Percentiles rank a stretch among this genome's conserved stretches.
These are phyloP conservation scores for Clunio marinus DNA, from an alignment of 2,888 invertebrate species.

Conservation along the genomic window DNA sequence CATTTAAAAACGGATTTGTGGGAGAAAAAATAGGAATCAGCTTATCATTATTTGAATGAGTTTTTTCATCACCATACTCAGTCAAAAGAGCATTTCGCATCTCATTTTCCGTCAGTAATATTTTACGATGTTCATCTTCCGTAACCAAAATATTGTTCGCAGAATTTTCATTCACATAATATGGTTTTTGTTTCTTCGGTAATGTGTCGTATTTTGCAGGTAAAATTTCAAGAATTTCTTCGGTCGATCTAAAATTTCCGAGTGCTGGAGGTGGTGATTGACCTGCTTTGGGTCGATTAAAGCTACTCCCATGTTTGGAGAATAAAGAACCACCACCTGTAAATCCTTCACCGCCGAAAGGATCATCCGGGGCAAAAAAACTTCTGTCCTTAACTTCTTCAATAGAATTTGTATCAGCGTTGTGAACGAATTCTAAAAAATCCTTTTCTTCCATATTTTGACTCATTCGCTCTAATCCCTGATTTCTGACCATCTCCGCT, in stretches of 20 bases:
- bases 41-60: neutral
- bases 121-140: slow-evolving; percentile 49
- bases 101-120: slow-evolving; percentile 50
- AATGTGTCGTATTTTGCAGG: slow-evolving; percentile 44
- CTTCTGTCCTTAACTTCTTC: slow-evolving; percentile 41
- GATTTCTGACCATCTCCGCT: slow-evolving; percentile 48
- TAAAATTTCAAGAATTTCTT: slow-evolving; percentile 47
- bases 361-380: slow-evolving; percentile 40
- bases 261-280: slow-evolving; percentile 50
- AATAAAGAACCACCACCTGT: slow-evolving; percentile 19
- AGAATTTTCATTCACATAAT: slow-evolving; percentile 50
- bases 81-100: slow-evolving; percentile 47
- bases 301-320: slow-evolving; percentile 43
- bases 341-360: slow-evolving; percentile 41
- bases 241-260: slow-evolving; percentile 45
- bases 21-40: slow-evolving; percentile 16
- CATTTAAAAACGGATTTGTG: slow-evolving; percentile 33
- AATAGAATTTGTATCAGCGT: slow-evolving; percentile 49
- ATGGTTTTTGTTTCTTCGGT: slow-evolving; percentile 46
- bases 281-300: slow-evolving; percentile 48
- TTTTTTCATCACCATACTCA: slow-evolving; percentile 36
- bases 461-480: slow-evolving; percentile 49
- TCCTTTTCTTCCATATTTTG: slow-evolving; percentile 50
- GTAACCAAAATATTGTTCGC: slow-evolving; percentile 49
- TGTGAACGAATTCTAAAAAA: slow-evolving; percentile 50